phyloP scores from a whole-genome alignment of 2,888 invertebrate genomes.

The Cerceris rybyensis region DNA sequence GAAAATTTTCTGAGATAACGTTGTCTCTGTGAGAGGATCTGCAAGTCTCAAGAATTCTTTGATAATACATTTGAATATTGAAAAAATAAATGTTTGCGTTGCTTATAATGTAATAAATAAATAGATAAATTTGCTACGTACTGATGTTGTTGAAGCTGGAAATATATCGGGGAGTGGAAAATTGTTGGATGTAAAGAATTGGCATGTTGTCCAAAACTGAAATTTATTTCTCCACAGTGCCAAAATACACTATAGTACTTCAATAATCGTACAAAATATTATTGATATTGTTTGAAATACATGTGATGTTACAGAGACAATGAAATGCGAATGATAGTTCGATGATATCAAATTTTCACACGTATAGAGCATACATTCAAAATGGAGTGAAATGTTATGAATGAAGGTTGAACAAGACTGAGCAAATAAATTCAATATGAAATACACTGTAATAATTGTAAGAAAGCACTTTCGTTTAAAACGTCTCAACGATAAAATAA shows the following conservation, averaged over 20 bases:
- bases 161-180: background rate
- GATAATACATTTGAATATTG: no score
- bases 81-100: no score
- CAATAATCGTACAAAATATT: slow-evolving; percentile 56
- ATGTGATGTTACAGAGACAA: slow-evolving; percentile 35
- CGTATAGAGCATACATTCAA: slow-evolving; percentile 22
- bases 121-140: background rate
- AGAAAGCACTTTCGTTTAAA: slow-evolving; percentile 21
- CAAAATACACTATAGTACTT: slow-evolving; percentile 58
- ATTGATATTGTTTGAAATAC: slow-evolving; percentile 47
- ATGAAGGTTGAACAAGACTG: slow-evolving; percentile 44
- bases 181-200: slow-evolving; percentile 4
- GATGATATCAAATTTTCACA: slow-evolving; percentile 39
- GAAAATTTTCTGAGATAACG: no score
- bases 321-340: slow-evolving; percentile 21
- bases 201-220: slow-evolving; percentile 48
- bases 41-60: no score
- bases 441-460: slow-evolving; percentile 8
- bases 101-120: no score
- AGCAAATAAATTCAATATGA: slow-evolving; percentile 38
- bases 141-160: background rate
- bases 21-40: no score
- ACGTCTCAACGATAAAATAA: background rate
- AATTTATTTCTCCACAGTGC: slow-evolving; percentile 58
- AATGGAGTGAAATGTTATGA: slow-evolving; percentile 13